A percentile compares a stretch with the other conserved stretches of the same genome.
Evolutionary conservation across 2,797 vertebrate genomes (phyloP).

Genomic region (Trachops cirrhosus): DNA sequence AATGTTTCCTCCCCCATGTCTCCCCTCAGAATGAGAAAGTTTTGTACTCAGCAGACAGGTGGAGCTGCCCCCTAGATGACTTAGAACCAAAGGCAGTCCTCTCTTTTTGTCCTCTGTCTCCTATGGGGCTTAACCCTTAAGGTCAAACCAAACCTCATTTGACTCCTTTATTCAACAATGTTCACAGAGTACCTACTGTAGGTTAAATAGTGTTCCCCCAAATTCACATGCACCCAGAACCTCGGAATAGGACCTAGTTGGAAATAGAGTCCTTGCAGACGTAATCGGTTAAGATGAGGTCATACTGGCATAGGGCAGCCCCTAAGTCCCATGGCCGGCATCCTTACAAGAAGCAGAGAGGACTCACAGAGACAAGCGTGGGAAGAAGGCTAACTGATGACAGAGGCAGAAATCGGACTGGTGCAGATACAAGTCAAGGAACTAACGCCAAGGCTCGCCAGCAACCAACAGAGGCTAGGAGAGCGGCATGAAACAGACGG

Average conservation of each 20-base stretch:
- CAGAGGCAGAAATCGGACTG: not conserved
- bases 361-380: not conserved
- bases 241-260: not conserved
- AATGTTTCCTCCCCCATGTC: not conserved
- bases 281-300: not conserved
- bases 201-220: not conserved
- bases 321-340: not conserved
- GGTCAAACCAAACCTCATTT: not conserved
- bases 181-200: not conserved
- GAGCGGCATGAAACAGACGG: not conserved
- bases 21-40: not conserved
- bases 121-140: not conserved
- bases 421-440: not conserved
- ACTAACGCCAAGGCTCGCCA: not conserved
- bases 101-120: not conserved
- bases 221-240: not conserved
- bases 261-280: not conserved
- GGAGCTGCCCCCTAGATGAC: not conserved
- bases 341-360: not conserved
- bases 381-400: rapidly evolving
- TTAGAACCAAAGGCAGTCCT: not conserved
- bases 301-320: not conserved
- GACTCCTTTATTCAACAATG: not conserved
- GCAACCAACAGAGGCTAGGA: not conserved
- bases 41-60: not conserved